phyloP scores from a whole-genome alignment of 2,113 vertebrate genomes.

The Murina feae region DNA sequence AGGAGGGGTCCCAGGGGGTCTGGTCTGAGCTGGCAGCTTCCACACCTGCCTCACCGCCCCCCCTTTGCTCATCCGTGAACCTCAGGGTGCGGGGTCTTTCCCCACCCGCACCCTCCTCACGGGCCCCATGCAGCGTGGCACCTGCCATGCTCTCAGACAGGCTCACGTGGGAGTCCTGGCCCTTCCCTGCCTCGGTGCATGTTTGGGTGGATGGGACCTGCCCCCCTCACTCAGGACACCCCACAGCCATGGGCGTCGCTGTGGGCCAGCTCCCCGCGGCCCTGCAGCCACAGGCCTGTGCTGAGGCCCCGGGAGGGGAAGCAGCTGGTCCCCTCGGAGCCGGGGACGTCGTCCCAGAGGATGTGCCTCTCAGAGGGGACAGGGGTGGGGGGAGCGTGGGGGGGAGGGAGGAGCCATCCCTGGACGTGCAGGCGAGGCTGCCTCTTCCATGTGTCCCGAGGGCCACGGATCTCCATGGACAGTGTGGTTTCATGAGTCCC shows the following conservation, averaged over 20 bases:
- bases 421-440: not conserved
- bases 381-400: not conserved
- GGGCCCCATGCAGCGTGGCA: not conserved
- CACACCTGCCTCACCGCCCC: accelerated
- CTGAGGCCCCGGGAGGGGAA: not conserved
- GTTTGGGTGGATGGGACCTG: too few relatives aligned
- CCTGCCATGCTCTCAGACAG: not conserved
- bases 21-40: not conserved
- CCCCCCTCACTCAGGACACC: accelerated
- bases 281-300: not conserved
- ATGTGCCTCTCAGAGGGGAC: not conserved
- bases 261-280: not conserved
- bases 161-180: not conserved
- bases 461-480: too few relatives aligned
- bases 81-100: not conserved
- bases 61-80: not conserved
- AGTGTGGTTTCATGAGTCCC: too few relatives aligned
- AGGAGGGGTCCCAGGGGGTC: not conserved
- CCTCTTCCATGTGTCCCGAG: not conserved
- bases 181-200: not conserved
- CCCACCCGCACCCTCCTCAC: not conserved
- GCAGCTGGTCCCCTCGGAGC: not conserved
- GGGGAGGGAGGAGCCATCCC: not conserved
- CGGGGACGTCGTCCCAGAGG: not conserved
- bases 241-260: not conserved